Evolutionary conservation across 2,797 vertebrate species (phyloP).

Genomic region (Hypotaenidia philippensis): DNA sequence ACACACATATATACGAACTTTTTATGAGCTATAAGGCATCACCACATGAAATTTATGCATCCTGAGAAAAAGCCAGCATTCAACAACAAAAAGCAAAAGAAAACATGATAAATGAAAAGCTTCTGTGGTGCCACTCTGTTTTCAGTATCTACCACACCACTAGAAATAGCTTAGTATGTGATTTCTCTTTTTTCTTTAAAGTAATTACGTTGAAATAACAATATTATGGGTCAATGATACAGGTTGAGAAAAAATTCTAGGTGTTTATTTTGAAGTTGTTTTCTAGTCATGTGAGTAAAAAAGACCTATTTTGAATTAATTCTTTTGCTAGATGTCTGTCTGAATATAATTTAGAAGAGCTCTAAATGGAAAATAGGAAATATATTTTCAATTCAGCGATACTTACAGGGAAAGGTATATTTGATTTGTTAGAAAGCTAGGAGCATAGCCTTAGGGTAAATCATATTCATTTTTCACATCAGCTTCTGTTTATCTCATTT

Average conservation of each 20-base stretch:
- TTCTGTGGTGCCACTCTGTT: not conserved
- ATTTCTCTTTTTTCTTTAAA: not conserved
- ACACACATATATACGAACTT: not conserved
- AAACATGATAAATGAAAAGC: conserved; percentile 5
- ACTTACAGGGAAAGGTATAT: not conserved
- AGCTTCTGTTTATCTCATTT: not conserved
- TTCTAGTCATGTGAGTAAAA: not conserved
- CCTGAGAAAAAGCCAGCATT: conserved; percentile 19
- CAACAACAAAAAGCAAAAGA: conserved; percentile 14
- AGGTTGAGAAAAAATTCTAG: not conserved
- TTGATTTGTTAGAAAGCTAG: not conserved
- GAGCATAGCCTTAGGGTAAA: not conserved
- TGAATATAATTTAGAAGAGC: not conserved
- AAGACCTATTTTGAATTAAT: not conserved
- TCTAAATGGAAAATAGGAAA: not conserved
- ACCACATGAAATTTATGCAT: not conserved
- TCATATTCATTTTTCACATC: not conserved
- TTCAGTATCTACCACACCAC: not conserved
- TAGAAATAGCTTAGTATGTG: not conserved
- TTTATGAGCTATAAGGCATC: not conserved
- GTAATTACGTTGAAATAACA: not conserved
- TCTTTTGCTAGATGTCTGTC: not conserved
- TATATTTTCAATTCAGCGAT: not conserved
- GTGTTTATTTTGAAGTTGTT: not conserved
- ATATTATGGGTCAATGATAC: not conserved